phyloP scores from a whole-genome alignment of 2,888 invertebrate species.

The Xylota sylvarum region DNA sequence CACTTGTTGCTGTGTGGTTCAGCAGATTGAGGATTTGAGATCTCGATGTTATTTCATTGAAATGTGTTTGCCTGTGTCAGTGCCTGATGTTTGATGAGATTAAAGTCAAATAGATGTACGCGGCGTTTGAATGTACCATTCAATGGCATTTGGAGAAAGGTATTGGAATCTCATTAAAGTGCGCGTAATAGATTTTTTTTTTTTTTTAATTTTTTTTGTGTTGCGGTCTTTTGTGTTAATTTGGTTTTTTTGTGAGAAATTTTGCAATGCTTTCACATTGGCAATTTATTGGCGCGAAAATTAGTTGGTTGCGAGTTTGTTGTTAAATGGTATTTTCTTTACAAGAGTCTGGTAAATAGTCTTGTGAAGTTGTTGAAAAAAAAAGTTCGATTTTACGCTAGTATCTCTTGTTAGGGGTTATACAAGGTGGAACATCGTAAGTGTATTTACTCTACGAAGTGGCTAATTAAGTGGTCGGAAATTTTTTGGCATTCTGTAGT shows the following conservation, averaged over 20 bases:
- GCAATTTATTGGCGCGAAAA: constrained; percentile 15
- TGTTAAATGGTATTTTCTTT: constrained; percentile 13
- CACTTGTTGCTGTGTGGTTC: constrained; percentile 24
- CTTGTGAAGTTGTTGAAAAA: not conserved
- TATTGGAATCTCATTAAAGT: constrained; percentile 36
- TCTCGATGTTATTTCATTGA: constrained; percentile 4
- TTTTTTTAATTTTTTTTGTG: not conserved
- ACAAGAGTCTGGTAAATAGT: not conserved
- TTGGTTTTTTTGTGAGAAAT: not conserved
- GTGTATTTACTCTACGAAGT: not conserved
- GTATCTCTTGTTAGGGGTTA: not conserved
- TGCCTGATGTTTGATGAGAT: constrained; percentile 34
- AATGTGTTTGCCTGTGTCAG: not conserved
- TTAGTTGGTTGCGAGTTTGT: not conserved
- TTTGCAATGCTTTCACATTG: constrained; percentile 55
- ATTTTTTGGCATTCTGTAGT: too few relatives aligned
- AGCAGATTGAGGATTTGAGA: not conserved
- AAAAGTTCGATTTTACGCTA: not conserved
- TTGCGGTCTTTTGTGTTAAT: constrained; percentile 6
- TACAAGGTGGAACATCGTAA: not conserved
- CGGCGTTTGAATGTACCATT: constrained; percentile 20
- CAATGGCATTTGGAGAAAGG: constrained; percentile 32
- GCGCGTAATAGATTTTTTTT: constrained; percentile 25
- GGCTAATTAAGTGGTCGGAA: not conserved
- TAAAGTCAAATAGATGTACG: constrained; percentile 33